These are phyloP conservation scores for Stictonetta naevosa DNA, from an alignment of 2,113 vertebrate genomes.

Conservation along the genomic window DNA sequence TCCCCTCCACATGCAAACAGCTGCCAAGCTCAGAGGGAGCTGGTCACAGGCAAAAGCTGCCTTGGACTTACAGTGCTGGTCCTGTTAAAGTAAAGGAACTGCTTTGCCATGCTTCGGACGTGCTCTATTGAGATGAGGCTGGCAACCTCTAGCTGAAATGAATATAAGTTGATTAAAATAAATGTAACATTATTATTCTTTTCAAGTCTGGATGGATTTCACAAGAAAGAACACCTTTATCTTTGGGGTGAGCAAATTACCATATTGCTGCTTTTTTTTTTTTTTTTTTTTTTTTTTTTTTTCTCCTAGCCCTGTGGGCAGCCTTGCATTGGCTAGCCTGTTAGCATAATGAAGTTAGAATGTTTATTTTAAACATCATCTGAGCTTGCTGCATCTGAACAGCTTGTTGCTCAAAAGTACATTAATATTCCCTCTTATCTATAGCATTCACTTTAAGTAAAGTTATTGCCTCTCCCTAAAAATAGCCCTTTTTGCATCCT, in stretches of 20 bases:
- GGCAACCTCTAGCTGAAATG: slow-evolving; percentile 84
- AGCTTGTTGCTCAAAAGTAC: not conserved
- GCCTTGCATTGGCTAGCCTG: not conserved
- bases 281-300: not conserved
- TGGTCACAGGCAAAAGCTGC: not conserved
- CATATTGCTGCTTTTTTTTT: not conserved
- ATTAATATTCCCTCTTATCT: not conserved
- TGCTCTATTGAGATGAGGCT: slow-evolving; percentile 76
- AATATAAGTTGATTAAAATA: slow-evolving; percentile 1
- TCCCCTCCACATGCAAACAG: not conserved
- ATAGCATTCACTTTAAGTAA: not conserved
- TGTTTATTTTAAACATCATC: not conserved
- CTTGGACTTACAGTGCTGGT: slow-evolving; percentile 81
- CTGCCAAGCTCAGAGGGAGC: not conserved
- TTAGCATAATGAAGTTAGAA: not conserved
- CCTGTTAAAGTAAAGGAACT: slow-evolving; percentile 83
- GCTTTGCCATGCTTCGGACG: slow-evolving; percentile 86
- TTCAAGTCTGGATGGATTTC: not conserved
- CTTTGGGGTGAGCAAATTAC: not conserved
- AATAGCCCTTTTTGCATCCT: not conserved
- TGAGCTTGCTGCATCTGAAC: not conserved
- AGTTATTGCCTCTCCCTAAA: not conserved
- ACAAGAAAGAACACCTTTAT: not conserved
- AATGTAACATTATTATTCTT: not conserved
- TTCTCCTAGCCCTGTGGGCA: not conserved